phyloP scores from a whole-genome alignment of 2,797 vertebrate species.

The Philypnodon macrostomus region DNA sequence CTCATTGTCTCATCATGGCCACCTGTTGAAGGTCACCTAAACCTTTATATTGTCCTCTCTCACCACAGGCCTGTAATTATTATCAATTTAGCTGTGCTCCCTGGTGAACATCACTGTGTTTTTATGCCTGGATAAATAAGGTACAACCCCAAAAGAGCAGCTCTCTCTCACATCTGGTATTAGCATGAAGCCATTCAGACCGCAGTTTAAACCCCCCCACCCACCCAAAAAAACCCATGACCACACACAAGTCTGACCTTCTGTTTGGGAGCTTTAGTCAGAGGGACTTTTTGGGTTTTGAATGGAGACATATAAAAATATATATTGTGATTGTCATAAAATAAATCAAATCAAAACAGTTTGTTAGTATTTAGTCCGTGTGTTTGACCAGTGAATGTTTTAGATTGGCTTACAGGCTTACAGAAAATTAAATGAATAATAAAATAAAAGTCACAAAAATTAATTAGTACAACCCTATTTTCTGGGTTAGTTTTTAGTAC shows the following conservation, averaged over 20 bases:
- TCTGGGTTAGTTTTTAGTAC: too few relatives aligned
- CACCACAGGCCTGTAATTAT: conserved; percentile 1
- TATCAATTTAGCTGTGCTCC: not conserved
- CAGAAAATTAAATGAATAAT: too few relatives aligned
- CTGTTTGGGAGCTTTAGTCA: not conserved
- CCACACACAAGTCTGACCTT: not conserved
- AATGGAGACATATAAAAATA: too few relatives aligned
- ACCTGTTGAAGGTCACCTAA: conserved; percentile 12
- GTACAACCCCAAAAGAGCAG: not conserved
- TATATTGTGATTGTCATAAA: too few relatives aligned
- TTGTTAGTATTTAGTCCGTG: too few relatives aligned
- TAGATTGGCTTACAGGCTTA: too few relatives aligned
- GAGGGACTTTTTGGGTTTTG: not conserved
- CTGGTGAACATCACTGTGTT: not conserved
- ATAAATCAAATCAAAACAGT: too few relatives aligned
- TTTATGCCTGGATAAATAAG: not conserved
- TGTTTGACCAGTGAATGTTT: too few relatives aligned
- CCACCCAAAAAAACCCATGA: conserved; percentile 2
- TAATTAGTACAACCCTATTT: too few relatives aligned
- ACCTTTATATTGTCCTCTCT: not conserved
- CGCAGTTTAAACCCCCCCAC: too few relatives aligned
- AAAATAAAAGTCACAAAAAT: too few relatives aligned
- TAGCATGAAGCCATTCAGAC: not conserved
- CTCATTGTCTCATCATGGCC: conserved; percentile 7
- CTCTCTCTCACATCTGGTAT: not conserved